A percentile compares a stretch with the other conserved stretches of the same genome.
Evolutionary conservation across 2,113 vertebrate genomes (phyloP).

Genomic region (Girardinichthys multiradiatus): DNA sequence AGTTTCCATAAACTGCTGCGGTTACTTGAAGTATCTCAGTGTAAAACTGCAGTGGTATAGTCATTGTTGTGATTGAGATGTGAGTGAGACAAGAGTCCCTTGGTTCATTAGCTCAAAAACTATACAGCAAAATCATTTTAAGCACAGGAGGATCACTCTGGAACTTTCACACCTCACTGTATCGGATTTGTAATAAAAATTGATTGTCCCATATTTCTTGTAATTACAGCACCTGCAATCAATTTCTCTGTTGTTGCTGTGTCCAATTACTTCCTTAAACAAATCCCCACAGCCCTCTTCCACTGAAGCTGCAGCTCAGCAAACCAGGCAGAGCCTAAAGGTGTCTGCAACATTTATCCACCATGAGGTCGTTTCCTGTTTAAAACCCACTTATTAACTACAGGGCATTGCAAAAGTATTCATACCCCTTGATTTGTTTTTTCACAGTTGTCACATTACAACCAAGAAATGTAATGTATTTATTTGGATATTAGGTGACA

Average conservation of each 20-base stretch:
- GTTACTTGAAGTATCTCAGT: background rate
- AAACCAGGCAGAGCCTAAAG: constrained; percentile 55
- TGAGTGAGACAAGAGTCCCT: constrained; percentile 11
- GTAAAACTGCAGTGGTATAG: background rate
- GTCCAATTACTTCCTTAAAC: constrained; percentile 73
- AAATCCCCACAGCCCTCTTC: constrained; percentile 65
- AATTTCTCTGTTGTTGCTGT: constrained; percentile 54
- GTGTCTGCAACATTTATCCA: constrained; percentile 43
- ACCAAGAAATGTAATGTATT: no score
- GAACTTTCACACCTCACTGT: constrained; percentile 22
- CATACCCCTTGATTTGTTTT: no score
- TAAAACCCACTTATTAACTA: constrained; percentile 42
- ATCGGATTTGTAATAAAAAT: constrained; percentile 34
- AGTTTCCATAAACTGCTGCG: background rate
- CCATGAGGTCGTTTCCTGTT: background rate
- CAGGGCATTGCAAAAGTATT: no score
- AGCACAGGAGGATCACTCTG: constrained; percentile 1
- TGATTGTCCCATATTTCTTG: constrained; percentile 64
- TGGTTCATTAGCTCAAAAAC: constrained; percentile 34
- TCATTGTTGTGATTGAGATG: background rate
- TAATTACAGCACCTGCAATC: constrained; percentile 75
- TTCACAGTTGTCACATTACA: no score
- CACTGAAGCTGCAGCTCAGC: constrained; percentile 38
- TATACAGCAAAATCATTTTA: constrained; percentile 16
- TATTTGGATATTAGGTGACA: no score